Base-by-base conservation (phyloP, 2,113 vertebrate species). In the Caretta caretta region DNA sequence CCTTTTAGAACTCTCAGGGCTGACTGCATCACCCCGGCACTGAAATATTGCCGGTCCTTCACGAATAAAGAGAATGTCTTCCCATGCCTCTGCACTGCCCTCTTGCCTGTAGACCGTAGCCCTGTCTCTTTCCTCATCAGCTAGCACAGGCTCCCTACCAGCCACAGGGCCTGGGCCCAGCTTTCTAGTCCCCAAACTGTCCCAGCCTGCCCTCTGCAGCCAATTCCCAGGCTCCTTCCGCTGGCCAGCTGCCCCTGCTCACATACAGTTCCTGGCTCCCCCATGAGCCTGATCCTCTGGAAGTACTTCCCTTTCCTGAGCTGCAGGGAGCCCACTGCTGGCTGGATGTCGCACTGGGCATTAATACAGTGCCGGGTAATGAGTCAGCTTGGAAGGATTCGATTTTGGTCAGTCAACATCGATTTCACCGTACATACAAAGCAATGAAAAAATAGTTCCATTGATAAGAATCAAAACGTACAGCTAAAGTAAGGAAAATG, bases 11-110 rank as follows among this genome's bases (percentile, higher is more conserved):
- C 31, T 35, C 59, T 31, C 31, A n/a, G 35, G 62, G 19, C 62
- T 69, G 35, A n/a, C 90, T 69, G 79, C 91, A 90, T 72, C 92
- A 96, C 59, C 75, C 89, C 65, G 51, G 79, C 89, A 93, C 91
- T 94, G 86, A 93, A 88, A 22, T 79, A 83, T 93, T 79, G 42
- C 95, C 81, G 87, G 35, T 10, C 75, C n/a, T 88, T 96, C 96
- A 96, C 92, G 93, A 96, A 92, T 93, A 95, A 96, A 96, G 93
- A 92, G 95, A 94, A 95, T 90, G 90, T 87, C 83, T 95, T 89
- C 0, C 9, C 88, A 88, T 51, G 10, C 57, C 72, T 76, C 72
- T 76, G 72, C 38, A 12, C 72, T 76, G 72, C 13, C 38, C 72
- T 46, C 42, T 13, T 76, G 42, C 42, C 24, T 24, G 42, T 42